Evolutionary conservation across 2,888 invertebrate species (phyloP), one percentile per base, ranked within the genome.

Genomic region (Sepiola atlantica): DNA sequence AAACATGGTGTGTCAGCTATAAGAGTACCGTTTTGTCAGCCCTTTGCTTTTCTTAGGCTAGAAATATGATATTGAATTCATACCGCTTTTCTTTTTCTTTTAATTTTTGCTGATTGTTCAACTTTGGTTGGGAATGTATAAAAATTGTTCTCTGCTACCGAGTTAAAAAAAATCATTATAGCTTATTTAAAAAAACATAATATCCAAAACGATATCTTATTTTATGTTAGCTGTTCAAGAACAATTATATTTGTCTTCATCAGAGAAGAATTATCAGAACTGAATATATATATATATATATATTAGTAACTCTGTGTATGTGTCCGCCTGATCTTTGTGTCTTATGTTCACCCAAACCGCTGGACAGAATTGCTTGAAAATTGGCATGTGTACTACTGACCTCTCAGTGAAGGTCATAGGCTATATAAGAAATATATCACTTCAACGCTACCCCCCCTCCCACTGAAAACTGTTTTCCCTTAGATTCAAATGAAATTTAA

Each of bases 51-150:
- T 77, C n/a, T 77, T 77, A 77, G 77, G 32, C n/a, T 77, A 77
- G 77, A n/a, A 77, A 14, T n/a, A 77, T 77, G 77, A 77, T n/a
- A 77, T 32, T 77, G 77, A 32, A 77, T 77, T 77, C 18, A 77
- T 77, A 77, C n/a, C n/a, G 77, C 77, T 77, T 77, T 77, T 77
- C n/a, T n/a, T n/a, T n/a, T n/a, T n/a, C 28, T 77, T n/a, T 77
- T 77, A 77, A 77, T 77, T 77, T 77, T 77, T 77, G 77, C 77
- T 77, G 32, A 77, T 77, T 77, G 77, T 77, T 77, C n/a, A 77
- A 77, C n/a, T 77, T 77, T 77, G 77, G n/a, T 77, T 77, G 77
- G n/a, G 77, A 77, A 77, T 77, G 77, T 77, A 77, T 32, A n/a
- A 32, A 77, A 77, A 77, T 77, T 77, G 77, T 77, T 77, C n/a